phyloP scores from a whole-genome alignment of 2,113 vertebrate species.

The Charadrius vociferus region DNA sequence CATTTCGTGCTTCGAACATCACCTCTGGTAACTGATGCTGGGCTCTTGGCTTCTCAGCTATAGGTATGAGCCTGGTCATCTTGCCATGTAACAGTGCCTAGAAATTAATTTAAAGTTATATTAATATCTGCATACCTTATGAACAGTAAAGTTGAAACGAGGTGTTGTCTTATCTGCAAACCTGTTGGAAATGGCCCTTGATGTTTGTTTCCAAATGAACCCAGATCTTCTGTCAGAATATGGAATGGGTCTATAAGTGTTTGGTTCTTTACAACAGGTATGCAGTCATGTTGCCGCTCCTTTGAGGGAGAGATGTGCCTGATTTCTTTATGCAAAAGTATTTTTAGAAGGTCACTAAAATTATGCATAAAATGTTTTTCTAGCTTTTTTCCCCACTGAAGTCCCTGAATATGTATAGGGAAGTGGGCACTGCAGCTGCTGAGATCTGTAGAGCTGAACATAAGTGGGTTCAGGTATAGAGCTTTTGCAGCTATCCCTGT shows the following conservation, averaged over 20 bases:
- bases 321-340: not conserved
- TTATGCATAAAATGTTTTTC: not conserved
- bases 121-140: not conserved
- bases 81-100: not conserved
- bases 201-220: not conserved
- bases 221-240: not conserved
- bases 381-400: not conserved
- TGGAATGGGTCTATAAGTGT: accelerated
- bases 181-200: not conserved
- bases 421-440: not conserved
- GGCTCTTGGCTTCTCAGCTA: not conserved
- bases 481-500: not conserved
- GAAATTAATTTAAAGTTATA: not conserved
- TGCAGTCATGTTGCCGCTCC: not conserved
- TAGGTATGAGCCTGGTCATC: not conserved
- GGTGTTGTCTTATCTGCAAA: not conserved
- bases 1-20: not conserved
- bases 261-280: not conserved
- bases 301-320: not conserved
- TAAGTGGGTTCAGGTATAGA: not conserved
- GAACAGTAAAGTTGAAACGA: not conserved
- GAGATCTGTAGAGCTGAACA: not conserved
- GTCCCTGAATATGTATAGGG: not conserved
- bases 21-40: not conserved
- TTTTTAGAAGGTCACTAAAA: not conserved